These are phyloP conservation scores for Trematomus loennbergii DNA, from an alignment of 2,113 vertebrate genomes.

Conservation along the genomic window DNA sequence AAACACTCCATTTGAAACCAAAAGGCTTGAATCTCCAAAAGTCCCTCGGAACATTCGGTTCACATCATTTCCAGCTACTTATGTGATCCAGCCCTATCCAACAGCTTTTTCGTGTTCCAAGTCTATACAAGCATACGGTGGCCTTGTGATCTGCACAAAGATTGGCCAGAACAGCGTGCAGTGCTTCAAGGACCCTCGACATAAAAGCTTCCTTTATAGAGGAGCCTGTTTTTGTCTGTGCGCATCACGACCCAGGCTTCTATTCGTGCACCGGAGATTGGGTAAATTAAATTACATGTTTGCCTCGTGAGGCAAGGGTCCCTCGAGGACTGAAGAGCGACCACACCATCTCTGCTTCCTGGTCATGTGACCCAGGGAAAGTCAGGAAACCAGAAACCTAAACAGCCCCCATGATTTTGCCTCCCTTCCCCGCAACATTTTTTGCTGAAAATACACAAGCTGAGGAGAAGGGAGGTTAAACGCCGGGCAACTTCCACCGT, in stretches of 20 bases:
- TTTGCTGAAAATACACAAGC: slow-evolving; percentile 63
- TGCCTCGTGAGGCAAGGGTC: slow-evolving; percentile 70
- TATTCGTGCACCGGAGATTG: slow-evolving; percentile 74
- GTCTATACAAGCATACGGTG: slow-evolving; percentile 22
- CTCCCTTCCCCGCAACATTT: slow-evolving; percentile 30
- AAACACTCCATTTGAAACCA: slow-evolving; percentile 46
- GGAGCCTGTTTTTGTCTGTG: slow-evolving; percentile 66
- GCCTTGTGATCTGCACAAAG: slow-evolving; percentile 51
- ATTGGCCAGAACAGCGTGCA: slow-evolving; percentile 29
- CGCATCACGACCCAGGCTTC: slow-evolving; percentile 64
- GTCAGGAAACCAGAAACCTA: slow-evolving; percentile 76
- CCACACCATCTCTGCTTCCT: slow-evolving; percentile 70
- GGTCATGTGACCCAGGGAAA: slow-evolving; percentile 65
- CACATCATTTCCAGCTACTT: slow-evolving; percentile 38
- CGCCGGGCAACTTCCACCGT: slow-evolving; percentile 28
- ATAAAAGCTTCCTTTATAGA: slow-evolving; percentile 72
- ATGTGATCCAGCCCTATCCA: slow-evolving; percentile 22
- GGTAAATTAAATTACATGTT: slow-evolving; percentile 74
- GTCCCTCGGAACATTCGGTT: slow-evolving; percentile 12
- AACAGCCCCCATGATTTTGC: slow-evolving; percentile 44
- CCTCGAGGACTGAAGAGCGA: slow-evolving; percentile 59
- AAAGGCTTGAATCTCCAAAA: slow-evolving; percentile 47
- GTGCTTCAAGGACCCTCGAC: slow-evolving; percentile 66
- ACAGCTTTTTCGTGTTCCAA: slow-evolving; percentile 33
- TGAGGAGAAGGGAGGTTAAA: slow-evolving; percentile 73